A percentile compares a stretch with the other conserved stretches of the same genome.
These are phyloP conservation scores for Oscheius sp. DNA, from an alignment of 2,888 invertebrate genomes.

Conservation along the genomic window DNA sequence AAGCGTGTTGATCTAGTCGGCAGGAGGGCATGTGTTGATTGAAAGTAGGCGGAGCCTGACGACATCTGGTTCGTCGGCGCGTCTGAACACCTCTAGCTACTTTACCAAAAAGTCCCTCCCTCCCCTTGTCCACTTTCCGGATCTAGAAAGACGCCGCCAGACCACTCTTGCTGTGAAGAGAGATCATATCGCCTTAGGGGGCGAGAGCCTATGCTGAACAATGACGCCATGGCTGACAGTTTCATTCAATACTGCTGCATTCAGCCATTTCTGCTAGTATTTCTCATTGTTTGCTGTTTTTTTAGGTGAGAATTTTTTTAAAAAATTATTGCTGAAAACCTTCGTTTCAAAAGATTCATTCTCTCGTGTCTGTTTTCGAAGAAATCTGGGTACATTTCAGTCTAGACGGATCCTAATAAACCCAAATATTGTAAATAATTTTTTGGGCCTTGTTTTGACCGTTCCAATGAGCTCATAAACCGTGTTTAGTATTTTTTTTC, in stretches of 20 bases:
- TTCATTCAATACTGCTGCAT: slow-evolving; percentile 6
- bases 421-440: no score
- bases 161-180: slow-evolving; percentile 1
- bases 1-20: no score
- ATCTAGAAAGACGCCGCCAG: neutral
- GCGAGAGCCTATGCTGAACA: slow-evolving; percentile 30
- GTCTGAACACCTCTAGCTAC: neutral
- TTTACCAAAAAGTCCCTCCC: slow-evolving; percentile 4
- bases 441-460: no score
- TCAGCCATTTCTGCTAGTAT: neutral
- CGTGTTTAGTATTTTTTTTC: no score
- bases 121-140: slow-evolving; percentile 5
- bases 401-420: no score
- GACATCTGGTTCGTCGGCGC: no score
- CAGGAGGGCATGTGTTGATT: neutral
- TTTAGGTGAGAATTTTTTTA: slow-evolving; percentile 9
- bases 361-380: no score
- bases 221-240: slow-evolving; percentile 27
- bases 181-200: slow-evolving; percentile 23
- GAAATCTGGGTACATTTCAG: no score
- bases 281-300: slow-evolving; percentile 5
- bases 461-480: no score
- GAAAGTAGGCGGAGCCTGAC: slow-evolving; percentile 21
- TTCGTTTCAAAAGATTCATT: no score
- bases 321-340: no score